phyloP scores from a whole-genome alignment of 2,797 vertebrate species.

The Halcyon smyrnensis region DNA sequence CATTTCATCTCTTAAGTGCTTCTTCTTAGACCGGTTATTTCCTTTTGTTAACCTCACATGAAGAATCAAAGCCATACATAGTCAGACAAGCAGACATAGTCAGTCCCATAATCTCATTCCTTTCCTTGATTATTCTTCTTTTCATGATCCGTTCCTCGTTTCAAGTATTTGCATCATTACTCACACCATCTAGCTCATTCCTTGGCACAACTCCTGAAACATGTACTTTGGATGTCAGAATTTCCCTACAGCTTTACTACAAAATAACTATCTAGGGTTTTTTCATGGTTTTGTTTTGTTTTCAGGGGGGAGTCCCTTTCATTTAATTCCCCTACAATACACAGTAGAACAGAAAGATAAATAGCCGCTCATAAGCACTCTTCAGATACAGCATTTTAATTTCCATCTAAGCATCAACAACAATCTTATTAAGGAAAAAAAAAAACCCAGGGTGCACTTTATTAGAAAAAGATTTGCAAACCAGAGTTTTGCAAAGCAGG shows the following conservation, averaged over 20 bases:
- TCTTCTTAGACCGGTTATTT: neutral
- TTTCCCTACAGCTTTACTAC: neutral
- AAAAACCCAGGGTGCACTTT: neutral
- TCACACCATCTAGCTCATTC: neutral
- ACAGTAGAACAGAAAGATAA: neutral
- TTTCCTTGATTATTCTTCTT: neutral
- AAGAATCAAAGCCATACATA: neutral
- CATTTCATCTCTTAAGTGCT: neutral
- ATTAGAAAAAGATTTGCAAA: neutral
- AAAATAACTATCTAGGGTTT: too few species aligned
- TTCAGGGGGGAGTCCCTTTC: neutral
- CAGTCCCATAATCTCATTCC: neutral
- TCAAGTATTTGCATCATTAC: neutral
- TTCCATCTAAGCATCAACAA: neutral
- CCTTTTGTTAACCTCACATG: neutral
- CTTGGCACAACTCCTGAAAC: neutral
- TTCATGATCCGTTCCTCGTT: neutral
- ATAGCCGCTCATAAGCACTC: neutral
- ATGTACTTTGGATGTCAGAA: neutral
- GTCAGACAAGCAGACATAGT: neutral
- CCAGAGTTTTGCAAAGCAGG: neutral
- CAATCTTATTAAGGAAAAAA: neutral
- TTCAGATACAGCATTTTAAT: neutral
- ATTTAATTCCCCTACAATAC: neutral
- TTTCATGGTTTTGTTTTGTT: too few species aligned